Base-by-base conservation (phyloP, 2,888 invertebrate genomes). In the Oscheius myriophilus region DNA sequence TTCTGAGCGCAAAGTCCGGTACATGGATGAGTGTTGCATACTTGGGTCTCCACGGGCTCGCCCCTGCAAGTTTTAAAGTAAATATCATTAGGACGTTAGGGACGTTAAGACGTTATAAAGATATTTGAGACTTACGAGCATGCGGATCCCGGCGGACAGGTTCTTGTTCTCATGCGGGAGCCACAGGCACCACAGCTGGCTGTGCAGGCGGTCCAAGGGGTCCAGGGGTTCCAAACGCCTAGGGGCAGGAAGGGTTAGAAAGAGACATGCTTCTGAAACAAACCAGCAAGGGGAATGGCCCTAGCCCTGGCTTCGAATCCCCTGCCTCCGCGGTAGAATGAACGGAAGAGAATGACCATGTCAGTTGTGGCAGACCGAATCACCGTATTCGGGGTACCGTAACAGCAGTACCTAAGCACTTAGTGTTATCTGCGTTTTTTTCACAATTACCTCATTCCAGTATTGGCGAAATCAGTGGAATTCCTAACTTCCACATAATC, bases 371-470 rank as follows among this genome's bases (percentile, higher is more conserved):
- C 84, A 9, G 87, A 87, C 16, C 80, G 78, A 23, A 86, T 77
- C 18, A 77, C 51, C 2, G 82, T 80, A n/a, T 73, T 65, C 0
- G 87, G 86, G 9, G 86, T 84, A 21, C 84, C 84, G 62, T 82
- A 85, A 73, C 86, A 86, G 70, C 86, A 86, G 69, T 86, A 86
- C 70, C 86, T 86, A n/a, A n/a, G n/a, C n/a, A n/a, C n/a, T n/a
- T n/a, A n/a, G 18, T 21, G 9, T 12, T 57, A 16, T 39, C 23
- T 9, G 6, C n/a, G 6, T 57, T 25, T 21, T 11, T 7, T 57
- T 4, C 39, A 18, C 26, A 11, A 23, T 3, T 18, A 86, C 86
- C 86, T 78, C 86, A 86, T 86, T 69, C 86, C 86, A n/a, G 86
- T 86, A 55, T 86, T 86, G 18, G 86, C 86, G 52, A 86, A 86